phyloP scores from a whole-genome alignment of 2,797 vertebrate species.

The Toxotes lorentzi region DNA sequence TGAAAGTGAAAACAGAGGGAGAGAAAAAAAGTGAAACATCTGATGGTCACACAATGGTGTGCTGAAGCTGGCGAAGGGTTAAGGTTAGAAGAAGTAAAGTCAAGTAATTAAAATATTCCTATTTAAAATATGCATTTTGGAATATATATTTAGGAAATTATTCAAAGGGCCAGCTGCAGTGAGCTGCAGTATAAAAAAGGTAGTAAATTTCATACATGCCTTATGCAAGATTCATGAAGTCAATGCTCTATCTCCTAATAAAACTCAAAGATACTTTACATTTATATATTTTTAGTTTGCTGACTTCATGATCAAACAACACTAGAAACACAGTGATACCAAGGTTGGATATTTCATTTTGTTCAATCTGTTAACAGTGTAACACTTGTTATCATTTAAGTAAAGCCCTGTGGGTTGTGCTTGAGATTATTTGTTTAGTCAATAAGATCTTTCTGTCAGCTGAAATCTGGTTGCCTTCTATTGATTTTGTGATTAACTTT shows the following conservation, averaged over 20 bases:
- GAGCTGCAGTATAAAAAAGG: not conserved
- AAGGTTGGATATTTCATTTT: not conserved
- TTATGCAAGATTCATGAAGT: not conserved
- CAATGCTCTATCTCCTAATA: not conserved
- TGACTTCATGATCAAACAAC: not conserved
- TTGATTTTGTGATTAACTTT: slow-evolving; percentile 18
- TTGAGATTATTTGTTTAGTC: not conserved
- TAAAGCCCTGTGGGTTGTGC: not conserved
- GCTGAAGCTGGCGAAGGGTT: too few species aligned
- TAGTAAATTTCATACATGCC: not conserved
- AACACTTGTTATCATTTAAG: not conserved
- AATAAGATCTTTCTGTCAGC: not conserved
- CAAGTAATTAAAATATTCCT: not conserved
- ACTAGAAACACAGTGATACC: not conserved
- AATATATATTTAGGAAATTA: not conserved
- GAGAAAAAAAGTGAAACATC: slow-evolving; percentile 63
- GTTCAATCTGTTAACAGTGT: not conserved
- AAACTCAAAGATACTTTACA: not conserved
- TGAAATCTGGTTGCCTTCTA: not conserved
- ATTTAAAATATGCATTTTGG: not conserved
- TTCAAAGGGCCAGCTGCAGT: not conserved
- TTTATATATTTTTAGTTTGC: not conserved
- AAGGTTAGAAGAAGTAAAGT: too few species aligned
- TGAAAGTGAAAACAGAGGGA: slow-evolving; percentile 62
- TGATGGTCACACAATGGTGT: slow-evolving; percentile 61